Conservation (phyloP, 2,888 invertebrate genomes). For the Melieria crassipennis region DNA sequence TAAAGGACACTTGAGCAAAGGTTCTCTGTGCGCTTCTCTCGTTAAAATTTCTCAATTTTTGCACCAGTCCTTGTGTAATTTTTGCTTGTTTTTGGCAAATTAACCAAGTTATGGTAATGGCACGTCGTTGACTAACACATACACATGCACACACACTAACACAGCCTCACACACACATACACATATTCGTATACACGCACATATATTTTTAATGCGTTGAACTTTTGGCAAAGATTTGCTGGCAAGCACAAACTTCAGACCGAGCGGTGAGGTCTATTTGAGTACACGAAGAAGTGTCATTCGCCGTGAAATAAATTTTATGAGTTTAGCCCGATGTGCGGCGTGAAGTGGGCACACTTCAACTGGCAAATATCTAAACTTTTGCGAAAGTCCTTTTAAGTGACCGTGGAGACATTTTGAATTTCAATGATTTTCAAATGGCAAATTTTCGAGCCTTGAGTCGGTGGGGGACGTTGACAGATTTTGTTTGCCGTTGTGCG, state of each 20-base stretch:
- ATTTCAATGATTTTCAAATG: conserved; percentile 15
- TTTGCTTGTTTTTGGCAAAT: too few species aligned
- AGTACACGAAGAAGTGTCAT: conserved; percentile 5
- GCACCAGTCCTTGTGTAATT: too few species aligned
- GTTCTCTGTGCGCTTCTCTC: too few species aligned
- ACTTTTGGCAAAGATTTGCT: conserved; percentile 11
- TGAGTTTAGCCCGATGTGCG: not conserved
- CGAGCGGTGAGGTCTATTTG: not conserved
- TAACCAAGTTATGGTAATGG: not conserved
- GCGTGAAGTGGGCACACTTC: not conserved
- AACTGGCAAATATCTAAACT: not conserved
- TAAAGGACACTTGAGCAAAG: too few species aligned
- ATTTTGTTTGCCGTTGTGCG: too few species aligned
- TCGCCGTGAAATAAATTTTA: conserved; percentile 19
- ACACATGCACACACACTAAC: not conserved
- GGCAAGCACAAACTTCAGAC: not conserved
- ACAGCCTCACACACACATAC: not conserved
- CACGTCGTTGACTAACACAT: not conserved
- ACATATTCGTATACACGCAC: not conserved
- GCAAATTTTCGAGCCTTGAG: too few species aligned
- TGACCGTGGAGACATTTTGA: conserved; percentile 19
- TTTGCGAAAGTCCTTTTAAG: not conserved
- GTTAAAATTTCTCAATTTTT: too few species aligned
- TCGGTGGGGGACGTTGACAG: too few species aligned
- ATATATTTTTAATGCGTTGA: conserved; percentile 7